Base-by-base conservation (phyloP, 2,113 vertebrate genomes). In the Ammodytes marinus region DNA sequence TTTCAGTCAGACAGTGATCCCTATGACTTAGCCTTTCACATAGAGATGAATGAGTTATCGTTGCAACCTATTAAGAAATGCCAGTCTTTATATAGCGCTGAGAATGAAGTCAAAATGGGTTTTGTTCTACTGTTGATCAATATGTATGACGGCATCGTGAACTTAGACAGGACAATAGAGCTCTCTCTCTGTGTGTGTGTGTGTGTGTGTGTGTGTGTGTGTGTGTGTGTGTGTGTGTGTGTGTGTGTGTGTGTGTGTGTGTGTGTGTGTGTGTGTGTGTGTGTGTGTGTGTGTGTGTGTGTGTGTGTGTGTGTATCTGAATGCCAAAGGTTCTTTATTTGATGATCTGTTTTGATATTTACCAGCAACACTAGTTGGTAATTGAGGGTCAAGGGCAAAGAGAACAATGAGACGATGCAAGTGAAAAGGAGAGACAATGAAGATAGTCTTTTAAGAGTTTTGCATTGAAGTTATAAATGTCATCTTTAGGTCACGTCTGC, bases 21-120 rank as follows among this genome's bases (percentile, higher is more conserved):
- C 82, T 0, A 82, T 91, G 91, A 90, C 69, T 92, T 90, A 68
- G 77, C 87, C 82, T 83, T 90, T 95, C 92, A 93, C 88, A 91
- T 92, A 91, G 88, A 92, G 84, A 95, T 92, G 93, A 95, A 95
- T 96, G 86, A 95, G 95, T 96, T 95, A 96, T 96, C 95, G 95
- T 90, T 88, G 87, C 37, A 79, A 69, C 92, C 94, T 93, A 94
- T 96, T 96, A 95, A 89, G 79, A 92, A 87, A 89, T 94, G 92
- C 66, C 94, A 94, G 64, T 95, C 93, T 93, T 85, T 87, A 74
- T 91, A 92, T 80, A 81, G 88, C 67, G 60, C 8, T 55, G 90
- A 81, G 75, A 95, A 92, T 94, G 86, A 90, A 94, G 91, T 91
- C 88, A 91, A 87, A 94, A 92, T 91, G 86, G 74, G 83, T 91